A percentile compares a stretch with the other conserved stretches of the same genome.
Conservation (phyloP, 2,113 vertebrate genomes). For the Chaetodon auriga region DNA sequence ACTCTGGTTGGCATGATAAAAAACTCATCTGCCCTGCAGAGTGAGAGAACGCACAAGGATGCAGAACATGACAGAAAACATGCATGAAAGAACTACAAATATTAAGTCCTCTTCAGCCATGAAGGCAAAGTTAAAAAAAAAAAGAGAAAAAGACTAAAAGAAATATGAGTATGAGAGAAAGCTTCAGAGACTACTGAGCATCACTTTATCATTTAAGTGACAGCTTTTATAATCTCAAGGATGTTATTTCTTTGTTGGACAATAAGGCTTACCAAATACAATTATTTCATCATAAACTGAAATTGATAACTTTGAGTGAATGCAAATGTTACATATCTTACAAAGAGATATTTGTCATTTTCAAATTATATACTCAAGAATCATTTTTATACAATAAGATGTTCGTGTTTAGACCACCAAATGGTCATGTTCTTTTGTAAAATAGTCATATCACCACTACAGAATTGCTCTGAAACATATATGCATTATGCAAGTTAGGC, state of each 20-base stretch:
- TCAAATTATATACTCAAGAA: no score
- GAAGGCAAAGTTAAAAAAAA: background rate
- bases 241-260: background rate
- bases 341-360: background rate
- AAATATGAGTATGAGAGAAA: background rate
- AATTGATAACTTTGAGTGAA: background rate
- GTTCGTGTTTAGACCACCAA: background rate
- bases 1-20: slow-evolving; percentile 50
- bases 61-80: background rate
- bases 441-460: background rate
- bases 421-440: background rate
- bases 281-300: background rate
- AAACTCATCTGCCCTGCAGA: slow-evolving; percentile 39
- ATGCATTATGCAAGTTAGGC: background rate
- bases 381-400: background rate
- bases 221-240: background rate
- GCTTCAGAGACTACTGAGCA: background rate
- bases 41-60: slow-evolving; percentile 4
- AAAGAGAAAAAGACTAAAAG: background rate
- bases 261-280: background rate
- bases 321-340: background rate
- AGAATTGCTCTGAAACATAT: background rate
- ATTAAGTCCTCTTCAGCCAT: background rate
- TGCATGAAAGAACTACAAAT: background rate
- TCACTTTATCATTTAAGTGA: background rate